Base-by-base conservation (phyloP, 2,888 invertebrate species). In the Sturmia bella region DNA sequence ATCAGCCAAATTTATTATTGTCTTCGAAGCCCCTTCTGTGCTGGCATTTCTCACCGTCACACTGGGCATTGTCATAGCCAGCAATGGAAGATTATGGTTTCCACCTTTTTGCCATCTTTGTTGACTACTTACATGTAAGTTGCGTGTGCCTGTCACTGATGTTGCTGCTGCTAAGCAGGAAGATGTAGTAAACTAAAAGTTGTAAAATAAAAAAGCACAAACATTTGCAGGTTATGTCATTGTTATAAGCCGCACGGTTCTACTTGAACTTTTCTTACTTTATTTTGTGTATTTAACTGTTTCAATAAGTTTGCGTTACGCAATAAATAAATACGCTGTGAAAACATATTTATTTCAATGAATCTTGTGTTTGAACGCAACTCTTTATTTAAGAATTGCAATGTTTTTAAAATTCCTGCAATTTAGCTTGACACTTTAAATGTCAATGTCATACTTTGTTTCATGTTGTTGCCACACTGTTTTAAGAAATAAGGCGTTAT, bases 191-290 rank as follows among this genome's bases (percentile, higher is more conserved):
- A 84, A 82, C 85, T 86, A 59, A 15, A 84, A 56, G 39, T 59
- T 48, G 27, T 3, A 13, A 12, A 56, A 45, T 45, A 4, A 4
- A 32, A 32, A 50, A 7, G 48, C 77, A 84, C 82, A 84, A 82
- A 64, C 48, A 54, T 83, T 87, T 88, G 85, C 85, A 88, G 89
- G 89, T 89, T 89, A 89, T 89, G 89, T 88, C 87, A 89, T 84
- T 84, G 63, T 9, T 43, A 19, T 21, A 72, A 43, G 17, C n/a
- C 19, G 4, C 15, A 19, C n/a, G n/a, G 24, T 24, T 50, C 5
- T 21, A 50, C 13, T 41, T 9, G 0, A 1, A 50, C 32, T 43
- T 39, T n/a, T 43, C 85, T 86, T 83, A 88, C 88, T 85, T 86
- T 88, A 77, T 83, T 63, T 50, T 81, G 57, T 24, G 83, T 81